Percentiles rank a stretch among this genome's conserved stretches.
Evolutionary conservation across 2,113 vertebrate genomes (phyloP).

Genomic region (Patagioenas fasciata): DNA sequence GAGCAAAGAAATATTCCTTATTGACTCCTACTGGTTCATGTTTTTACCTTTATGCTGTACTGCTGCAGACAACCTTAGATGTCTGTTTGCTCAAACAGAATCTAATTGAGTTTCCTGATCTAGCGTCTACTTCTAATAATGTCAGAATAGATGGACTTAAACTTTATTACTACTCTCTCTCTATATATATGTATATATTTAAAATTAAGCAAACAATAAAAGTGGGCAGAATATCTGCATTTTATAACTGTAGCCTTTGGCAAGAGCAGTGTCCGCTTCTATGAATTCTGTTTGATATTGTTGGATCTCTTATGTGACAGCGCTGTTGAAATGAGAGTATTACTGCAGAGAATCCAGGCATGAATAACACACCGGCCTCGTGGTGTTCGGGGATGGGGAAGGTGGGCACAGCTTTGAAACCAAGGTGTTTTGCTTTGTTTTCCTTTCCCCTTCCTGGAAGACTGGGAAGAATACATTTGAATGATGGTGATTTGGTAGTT

Average conservation of each 20-base stretch:
- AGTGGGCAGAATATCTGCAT: neutral
- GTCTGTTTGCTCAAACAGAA: neutral
- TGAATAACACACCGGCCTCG: neutral
- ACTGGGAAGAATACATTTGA: neutral
- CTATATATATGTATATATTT: neutral
- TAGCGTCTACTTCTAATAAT: neutral
- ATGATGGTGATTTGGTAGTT: neutral
- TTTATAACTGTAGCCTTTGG: conserved; percentile 27
- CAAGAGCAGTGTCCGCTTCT: conserved; percentile 15
- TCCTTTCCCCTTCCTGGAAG: neutral
- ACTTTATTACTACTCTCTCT: neutral
- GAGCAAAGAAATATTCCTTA: neutral
- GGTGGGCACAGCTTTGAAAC: neutral
- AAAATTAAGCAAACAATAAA: conserved; percentile 27
- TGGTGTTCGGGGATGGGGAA: neutral
- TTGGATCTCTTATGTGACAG: conserved; percentile 8
- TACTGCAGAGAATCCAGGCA: conserved; percentile 10
- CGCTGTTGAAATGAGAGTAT: conserved; percentile 7
- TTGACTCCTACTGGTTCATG: neutral
- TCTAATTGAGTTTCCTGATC: neutral
- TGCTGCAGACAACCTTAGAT: neutral
- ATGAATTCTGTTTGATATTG: conserved; percentile 44
- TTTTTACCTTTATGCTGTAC: neutral
- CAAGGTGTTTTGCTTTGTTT: neutral
- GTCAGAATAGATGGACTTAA: neutral